Conservation (phyloP, 2,888 invertebrate genomes). For the Phortica magna region DNA sequence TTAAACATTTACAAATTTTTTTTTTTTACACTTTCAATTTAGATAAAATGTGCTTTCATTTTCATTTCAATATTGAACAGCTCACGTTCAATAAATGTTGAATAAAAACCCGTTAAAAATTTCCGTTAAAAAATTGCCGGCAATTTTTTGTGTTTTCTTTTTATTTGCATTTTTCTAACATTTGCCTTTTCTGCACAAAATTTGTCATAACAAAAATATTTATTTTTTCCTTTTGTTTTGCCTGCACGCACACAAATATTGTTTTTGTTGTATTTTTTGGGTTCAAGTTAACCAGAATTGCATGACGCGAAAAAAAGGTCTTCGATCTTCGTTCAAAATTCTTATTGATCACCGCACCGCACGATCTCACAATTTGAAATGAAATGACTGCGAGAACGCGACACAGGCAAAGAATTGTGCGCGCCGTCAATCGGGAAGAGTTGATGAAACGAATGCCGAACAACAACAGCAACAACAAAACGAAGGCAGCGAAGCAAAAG, state of each 20-base stretch:
- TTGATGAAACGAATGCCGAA: neutral
- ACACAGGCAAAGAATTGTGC: neutral
- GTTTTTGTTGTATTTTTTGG: constrained; percentile 2
- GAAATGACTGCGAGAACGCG: neutral
- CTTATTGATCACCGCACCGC: constrained; percentile 31
- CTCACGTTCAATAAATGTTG: neutral
- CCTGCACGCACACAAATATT: constrained; percentile 18
- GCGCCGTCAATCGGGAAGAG: neutral
- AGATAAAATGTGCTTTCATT: constrained; percentile 23
- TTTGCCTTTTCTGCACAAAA: neutral
- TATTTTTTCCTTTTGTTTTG: constrained; percentile 9
- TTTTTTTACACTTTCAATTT: neutral
- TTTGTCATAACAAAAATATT: neutral
- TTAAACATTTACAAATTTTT: neutral
- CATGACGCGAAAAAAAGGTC: neutral
- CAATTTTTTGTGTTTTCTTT: constrained; percentile 17
- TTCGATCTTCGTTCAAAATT: neutral
- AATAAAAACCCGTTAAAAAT: constrained; percentile 24
- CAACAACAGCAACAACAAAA: neutral
- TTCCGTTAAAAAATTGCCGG: constrained; percentile 31
- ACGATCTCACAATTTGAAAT: constrained; percentile 18
- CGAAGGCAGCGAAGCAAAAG: neutral
- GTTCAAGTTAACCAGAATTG: neutral
- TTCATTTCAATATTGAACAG: neutral
- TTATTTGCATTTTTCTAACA: neutral